Percentiles rank a stretch among this genome's conserved stretches.
These are phyloP conservation scores for Macroteleia sp. DNA, from an alignment of 2,888 invertebrate genomes.

Conservation along the genomic window DNA sequence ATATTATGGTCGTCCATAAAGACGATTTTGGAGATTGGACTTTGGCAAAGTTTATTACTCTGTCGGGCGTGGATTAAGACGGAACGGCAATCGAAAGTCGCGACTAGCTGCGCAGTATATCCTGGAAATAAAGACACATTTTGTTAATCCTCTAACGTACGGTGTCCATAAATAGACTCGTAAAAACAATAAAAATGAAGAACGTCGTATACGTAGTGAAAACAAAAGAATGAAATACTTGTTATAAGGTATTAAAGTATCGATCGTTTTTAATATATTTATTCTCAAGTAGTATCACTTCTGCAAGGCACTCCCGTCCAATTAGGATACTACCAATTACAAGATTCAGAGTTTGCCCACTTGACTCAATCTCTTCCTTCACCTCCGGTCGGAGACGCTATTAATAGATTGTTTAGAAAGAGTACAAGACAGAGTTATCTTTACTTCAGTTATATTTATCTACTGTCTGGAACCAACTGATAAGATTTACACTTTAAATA, in stretches of 20 bases:
- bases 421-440: conserved; percentile 16
- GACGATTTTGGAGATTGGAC: conserved; percentile 78
- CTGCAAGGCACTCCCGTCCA: conserved; percentile 67
- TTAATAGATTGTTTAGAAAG: conserved; percentile 40
- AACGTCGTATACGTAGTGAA: background rate
- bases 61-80: conserved; percentile 78
- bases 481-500: no score
- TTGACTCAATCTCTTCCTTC: conserved; percentile 50
- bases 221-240: conserved; percentile 24
- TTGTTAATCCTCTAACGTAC: conserved; percentile 14
- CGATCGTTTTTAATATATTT: conserved; percentile 32
- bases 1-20: conserved; percentile 79
- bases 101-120: conserved; percentile 38
- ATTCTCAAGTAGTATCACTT: conserved; percentile 32
- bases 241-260: conserved; percentile 25
- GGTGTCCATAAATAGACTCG: conserved; percentile 4
- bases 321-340: conserved; percentile 75
- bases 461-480: background rate
- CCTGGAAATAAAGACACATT: conserved; percentile 31
- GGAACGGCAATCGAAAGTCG: conserved; percentile 80
- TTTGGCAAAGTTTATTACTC: conserved; percentile 77
- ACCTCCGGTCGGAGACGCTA: conserved; percentile 29
- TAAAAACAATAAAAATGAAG: conserved; percentile 13
- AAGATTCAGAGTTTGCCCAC: conserved; percentile 56
- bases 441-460: conserved; percentile 13